These are phyloP conservation scores for Ammodytes dubius DNA, from an alignment of 2,113 vertebrate species.

Conservation along the genomic window DNA sequence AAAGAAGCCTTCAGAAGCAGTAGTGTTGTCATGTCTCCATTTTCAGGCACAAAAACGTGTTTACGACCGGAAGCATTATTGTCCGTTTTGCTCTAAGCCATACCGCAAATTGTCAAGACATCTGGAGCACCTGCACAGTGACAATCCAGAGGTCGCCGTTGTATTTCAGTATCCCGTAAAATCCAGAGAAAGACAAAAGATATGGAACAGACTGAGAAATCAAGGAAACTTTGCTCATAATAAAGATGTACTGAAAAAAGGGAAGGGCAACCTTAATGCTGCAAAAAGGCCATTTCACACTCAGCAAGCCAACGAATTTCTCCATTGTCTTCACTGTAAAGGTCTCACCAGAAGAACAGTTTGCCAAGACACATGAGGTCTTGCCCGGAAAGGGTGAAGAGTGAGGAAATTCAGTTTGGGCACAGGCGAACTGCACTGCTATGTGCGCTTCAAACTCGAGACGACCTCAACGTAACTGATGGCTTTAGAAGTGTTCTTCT, in stretches of 20 bases:
- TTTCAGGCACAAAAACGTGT: neutral
- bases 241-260: conserved; percentile 57
- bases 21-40: conserved; percentile 5
- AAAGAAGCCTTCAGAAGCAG: neutral
- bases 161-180: conserved; percentile 61
- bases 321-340: conserved; percentile 70
- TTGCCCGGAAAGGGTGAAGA: conserved; percentile 47
- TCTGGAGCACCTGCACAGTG: conserved; percentile 51
- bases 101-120: conserved; percentile 64
- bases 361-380: conserved; percentile 49
- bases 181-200: conserved; percentile 63
- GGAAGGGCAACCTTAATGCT: conserved; percentile 58
- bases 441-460: conserved; percentile 35
- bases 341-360: conserved; percentile 31
- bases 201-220: conserved; percentile 65
- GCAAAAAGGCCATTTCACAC: conserved; percentile 14
- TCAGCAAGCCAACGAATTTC: conserved; percentile 47
- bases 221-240: conserved; percentile 77
- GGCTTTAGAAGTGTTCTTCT: conserved; percentile 47
- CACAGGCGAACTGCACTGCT: neutral
- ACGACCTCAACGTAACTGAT: conserved; percentile 35
- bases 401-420: fast-evolving
- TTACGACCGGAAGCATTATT: conserved; percentile 61
- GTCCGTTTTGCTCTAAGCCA: conserved; percentile 61
- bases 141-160: conserved; percentile 62